Evolutionary conservation across 2,113 vertebrate species (phyloP), one percentile per base, ranked within the genome.

Genomic region (Bucco capensis): DNA sequence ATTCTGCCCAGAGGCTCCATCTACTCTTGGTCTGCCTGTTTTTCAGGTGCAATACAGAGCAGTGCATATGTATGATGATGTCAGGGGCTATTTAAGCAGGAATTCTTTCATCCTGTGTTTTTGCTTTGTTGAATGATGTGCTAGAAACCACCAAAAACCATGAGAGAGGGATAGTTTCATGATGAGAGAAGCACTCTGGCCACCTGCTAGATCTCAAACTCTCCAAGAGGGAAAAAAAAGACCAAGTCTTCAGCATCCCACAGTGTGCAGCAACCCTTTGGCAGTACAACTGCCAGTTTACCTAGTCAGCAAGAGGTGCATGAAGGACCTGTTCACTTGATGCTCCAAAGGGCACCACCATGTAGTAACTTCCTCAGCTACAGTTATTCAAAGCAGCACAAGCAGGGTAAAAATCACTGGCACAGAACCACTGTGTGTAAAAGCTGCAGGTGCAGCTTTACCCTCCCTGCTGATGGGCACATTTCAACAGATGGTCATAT

Each of bases 1-100:
- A 98, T 97, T 97, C 97, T 80, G 85, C 49, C 54, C 88, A 92
- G 91, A 94, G 61, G 70, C 92, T 95, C 83, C 93, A 85, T 92
- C 88, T 87, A 84, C 79, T 82, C 94, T 51, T 61, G 31, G 67
- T 67, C 95, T 87, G 87, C 66, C 60, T 61, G 44, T 66, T 92
- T 83, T 89, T 71, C 91, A 88, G 82, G 38, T 90, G 80, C 89
- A 95, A 88, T 71, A 80, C 57, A 73, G 35, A 74, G 67, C 38
- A 77, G 57, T 83, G 78, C 74, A 76, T 89, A 90, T 89, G 90
- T 92, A 92, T 90, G 69, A 76, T 89, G 89, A 95, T 79, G 49
- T 79, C 90, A 91, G 66, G 82, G 72, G 88, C 58, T 95, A 56
- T 95, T 93, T 90, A 80, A 94, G 83, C 70, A 95, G 78, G 89